Evolutionary conservation across 2,797 vertebrate genomes (phyloP).

Genomic region (Liasis olivaceus): DNA sequence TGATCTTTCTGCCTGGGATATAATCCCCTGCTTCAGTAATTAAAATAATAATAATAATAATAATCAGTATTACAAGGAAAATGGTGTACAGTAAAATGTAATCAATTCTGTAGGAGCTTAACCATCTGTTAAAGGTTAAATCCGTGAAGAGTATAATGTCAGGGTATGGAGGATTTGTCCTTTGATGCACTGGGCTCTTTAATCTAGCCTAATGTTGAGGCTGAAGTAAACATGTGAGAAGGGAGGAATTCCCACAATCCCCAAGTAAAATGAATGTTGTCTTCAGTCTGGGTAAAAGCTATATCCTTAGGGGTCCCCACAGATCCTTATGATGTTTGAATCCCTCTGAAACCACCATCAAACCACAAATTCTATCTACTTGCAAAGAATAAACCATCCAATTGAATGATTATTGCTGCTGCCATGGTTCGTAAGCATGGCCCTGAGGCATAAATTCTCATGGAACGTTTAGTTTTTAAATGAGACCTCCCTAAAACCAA

Average conservation of each 20-base stretch:
- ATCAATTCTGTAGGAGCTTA: slow-evolving; percentile 93
- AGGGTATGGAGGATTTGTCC: slow-evolving; percentile 79
- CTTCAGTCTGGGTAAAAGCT: neutral
- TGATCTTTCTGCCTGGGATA: slow-evolving; percentile 82
- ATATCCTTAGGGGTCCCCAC: neutral
- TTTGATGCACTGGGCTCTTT: slow-evolving; percentile 62
- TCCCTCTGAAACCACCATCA: neutral
- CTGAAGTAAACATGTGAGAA: slow-evolving; percentile 47
- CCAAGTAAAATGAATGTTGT: slow-evolving; percentile 25
- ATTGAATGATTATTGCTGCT: neutral
- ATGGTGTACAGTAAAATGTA: slow-evolving; percentile 87
- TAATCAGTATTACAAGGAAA: slow-evolving; percentile 82
- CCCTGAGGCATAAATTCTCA: neutral
- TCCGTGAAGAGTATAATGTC: slow-evolving; percentile 83
- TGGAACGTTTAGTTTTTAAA: neutral
- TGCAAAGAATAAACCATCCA: neutral
- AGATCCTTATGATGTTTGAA: neutral
- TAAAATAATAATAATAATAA: slow-evolving; percentile 81
- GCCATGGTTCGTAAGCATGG: neutral
- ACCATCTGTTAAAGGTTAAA: slow-evolving; percentile 96
- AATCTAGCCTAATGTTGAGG: slow-evolving; percentile 61
- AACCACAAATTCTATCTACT: neutral
- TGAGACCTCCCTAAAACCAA: neutral
- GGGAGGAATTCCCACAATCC: neutral
- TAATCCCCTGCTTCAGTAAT: slow-evolving; percentile 92